Evolutionary conservation across 2,888 invertebrate species (phyloP), one percentile per base, ranked within the genome.

Genomic region (Sericinus montela): DNA sequence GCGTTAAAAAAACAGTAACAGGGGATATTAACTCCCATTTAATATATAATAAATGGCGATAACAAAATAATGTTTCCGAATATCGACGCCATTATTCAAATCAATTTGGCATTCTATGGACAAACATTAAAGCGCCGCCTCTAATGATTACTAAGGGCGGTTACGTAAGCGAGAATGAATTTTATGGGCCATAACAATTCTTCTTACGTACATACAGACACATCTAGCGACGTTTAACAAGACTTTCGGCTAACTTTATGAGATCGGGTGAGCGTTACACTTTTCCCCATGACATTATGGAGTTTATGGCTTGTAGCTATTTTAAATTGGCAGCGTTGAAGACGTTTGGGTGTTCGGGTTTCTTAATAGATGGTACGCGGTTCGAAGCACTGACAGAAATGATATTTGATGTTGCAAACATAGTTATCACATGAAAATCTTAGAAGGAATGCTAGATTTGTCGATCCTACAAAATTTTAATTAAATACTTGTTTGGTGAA

Each of bases 161-260:
- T 32, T 40, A n/a, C 43, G 39, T 47, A 45, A 50, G 32, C 45
- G 45, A 5, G 40, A 51, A 34, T 44, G 19, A 39, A 44, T 48
- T 56, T 51, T 48, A 57, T 56, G 51, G 52, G 30, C 53, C 45
- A 44, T 57, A 56, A 56, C 55, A 48, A 55, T 59, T 57, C 45
- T 25, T 10, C 10, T 14, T 41, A 29, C 23, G 15, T 9, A 25
- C 25, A 1, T 10, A 35, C 14, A 36, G 37, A 29, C 10, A 45
- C 16, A 38, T 30, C 28, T 19, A 1, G 10, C 13, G 25, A 10
- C 25, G 10, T 45, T 37, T 29, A 37, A 35, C 25, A 25, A 43
- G 25, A 14, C 28, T 9, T 39, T 28, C 8, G 9, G 1, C 23
- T 19, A 5, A 39, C 25, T n/a, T 10, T 39, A 15, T 25, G 25